Evolutionary conservation across 2,113 vertebrate genomes (phyloP), one percentile per base, ranked within the genome.

Genomic region (Trichomycterus rosablanca): DNA sequence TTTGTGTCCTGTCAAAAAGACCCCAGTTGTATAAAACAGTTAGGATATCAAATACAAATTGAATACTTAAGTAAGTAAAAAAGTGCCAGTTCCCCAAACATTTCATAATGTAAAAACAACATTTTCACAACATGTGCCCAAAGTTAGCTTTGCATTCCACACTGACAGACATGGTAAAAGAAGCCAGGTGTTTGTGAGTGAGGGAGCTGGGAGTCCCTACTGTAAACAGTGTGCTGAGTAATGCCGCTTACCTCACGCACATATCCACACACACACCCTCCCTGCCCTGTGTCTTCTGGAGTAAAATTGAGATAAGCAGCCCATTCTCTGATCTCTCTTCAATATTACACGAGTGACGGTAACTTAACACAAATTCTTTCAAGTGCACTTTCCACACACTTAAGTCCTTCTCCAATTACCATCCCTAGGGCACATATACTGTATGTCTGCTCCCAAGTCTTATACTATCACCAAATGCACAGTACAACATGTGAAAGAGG

Each of bases 11-110:
- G n/a, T n/a, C n/a, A 30, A 30, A 30, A 30, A 30, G 3, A 30
- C 26, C n/a, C n/a, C n/a, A n/a, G n/a, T 30, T 87, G 82, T 84
- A 84, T 84, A 82, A 85, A 89, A 86, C 83, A 87, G 44, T 73
- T 66, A 74, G 71, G 79, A 79, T 84, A 83, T 81, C n/a, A 77
- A 82, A 82, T 83, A 88, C 80, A 82, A 78, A 85, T 81, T 4
- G 26, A 4, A 30, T 83, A 84, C 65, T 71, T 69, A 42, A 7
- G 80, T 84, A 26, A 30, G 39, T 44, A 56, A 59, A 88, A 79
- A 80, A 76, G 79, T 40, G 79, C 74, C 76, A 70, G 72, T 73
- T 66, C 54, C 75, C 75, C 76, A 78, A 88, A 83, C 71, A 75
- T 73, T 66, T 67, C 74, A 71, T 49, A 76, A 63, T 64, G 59